Conservation (phyloP, 2,888 invertebrate genomes). For the Plebejus melissa region DNA sequence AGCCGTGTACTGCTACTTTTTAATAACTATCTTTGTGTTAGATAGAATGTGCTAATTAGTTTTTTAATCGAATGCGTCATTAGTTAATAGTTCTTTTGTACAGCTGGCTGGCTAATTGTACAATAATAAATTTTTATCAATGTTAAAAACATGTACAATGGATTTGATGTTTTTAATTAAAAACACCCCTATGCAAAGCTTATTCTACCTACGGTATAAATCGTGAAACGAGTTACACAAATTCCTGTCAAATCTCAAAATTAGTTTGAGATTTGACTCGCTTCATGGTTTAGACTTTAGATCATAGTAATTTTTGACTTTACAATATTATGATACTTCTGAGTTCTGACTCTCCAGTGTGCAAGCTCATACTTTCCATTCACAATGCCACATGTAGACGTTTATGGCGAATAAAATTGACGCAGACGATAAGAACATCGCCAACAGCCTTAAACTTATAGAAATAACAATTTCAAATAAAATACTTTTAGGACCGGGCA, state of each 20-base stretch:
- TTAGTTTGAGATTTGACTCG: too few relatives aligned
- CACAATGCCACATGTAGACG: background rate
- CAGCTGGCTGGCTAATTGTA: background rate
- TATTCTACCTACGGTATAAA: too few relatives aligned
- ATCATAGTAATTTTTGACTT: too few relatives aligned
- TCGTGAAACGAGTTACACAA: too few relatives aligned
- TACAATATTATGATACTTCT: too few relatives aligned
- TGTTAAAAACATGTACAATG: too few relatives aligned
- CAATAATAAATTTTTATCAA: background rate
- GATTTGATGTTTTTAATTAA: background rate
- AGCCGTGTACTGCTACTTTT: constrained; percentile 24
- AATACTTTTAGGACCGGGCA: background rate
- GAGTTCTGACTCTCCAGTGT: too few relatives aligned
- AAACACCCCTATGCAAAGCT: background rate
- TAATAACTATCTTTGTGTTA: constrained; percentile 13
- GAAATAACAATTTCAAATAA: background rate
- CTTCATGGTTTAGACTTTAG: too few relatives aligned
- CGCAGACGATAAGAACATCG: background rate
- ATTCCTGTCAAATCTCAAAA: too few relatives aligned
- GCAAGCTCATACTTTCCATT: background rate
- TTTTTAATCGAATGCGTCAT: constrained; percentile 21
- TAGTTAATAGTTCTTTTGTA: constrained; percentile 1
- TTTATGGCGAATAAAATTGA: constrained; percentile 1
- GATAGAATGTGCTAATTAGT: constrained; percentile 26
- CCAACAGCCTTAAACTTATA: background rate